Evolutionary conservation across 2,888 invertebrate genomes (phyloP), one percentile per base, ranked within the genome.

Genomic region (Chesias legatella): DNA sequence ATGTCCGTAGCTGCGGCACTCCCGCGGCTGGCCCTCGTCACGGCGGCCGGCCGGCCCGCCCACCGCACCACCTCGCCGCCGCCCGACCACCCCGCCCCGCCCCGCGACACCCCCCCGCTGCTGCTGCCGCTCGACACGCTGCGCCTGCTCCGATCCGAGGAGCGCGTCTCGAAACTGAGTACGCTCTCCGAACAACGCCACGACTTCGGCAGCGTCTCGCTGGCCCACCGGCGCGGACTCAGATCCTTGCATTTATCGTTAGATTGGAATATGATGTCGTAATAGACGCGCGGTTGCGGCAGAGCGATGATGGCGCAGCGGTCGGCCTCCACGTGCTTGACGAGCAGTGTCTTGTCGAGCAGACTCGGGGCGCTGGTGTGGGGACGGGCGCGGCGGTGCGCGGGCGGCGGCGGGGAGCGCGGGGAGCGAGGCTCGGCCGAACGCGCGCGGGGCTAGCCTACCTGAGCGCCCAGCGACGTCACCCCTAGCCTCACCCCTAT

Each of bases 401-500:
- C 60, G 60, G 69, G 67, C 55, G 63, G 67, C 53, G 56, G 65
- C 43, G 65, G 67, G 44, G 65, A 63, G 58, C 59, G 72, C 55
- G 59, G 67, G 39, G 63, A 60, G 61, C 67, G 79, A 63, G 77
- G 80, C 71, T 79, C 75, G 63, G 85, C 84, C 73, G 85, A 85
- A 58, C 84, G 85, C 76, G 86, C 83, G 76, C 84, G 88, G 70
- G 85, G 83, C 88, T 85, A 89, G 90, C 91, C 90, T 90, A 91
- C 91, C 91, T 91, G 91, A 73, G 90, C 82, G 71, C 89, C 86
- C 70, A 93, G 88, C 66, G 93, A 91, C 64, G 91, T 91, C 73
- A 93, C 91, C 67, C 93, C 93, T 70, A 95, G 92, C 84, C 95
- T 93, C 82, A 94, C 91, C 86, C 91, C 88, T 63, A 86, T 83